Evolutionary conservation across 1,140 invertebrate genomes (phyloP), one percentile per base, ranked within the genome.

Genomic region (Drosophila albomicans): DNA sequence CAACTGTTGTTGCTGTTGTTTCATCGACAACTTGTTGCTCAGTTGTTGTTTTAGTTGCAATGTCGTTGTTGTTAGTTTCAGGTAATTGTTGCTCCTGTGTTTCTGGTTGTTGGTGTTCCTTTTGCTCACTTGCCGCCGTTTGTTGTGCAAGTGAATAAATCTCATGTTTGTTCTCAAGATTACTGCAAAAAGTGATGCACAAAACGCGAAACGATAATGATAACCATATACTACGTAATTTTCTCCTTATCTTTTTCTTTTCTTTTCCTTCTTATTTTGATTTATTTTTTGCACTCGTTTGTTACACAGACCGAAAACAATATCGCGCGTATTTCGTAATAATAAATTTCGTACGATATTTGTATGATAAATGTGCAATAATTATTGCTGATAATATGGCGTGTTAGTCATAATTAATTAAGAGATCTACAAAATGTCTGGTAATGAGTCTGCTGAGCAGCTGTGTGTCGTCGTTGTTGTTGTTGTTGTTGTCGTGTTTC

Each of bases 91-190:
- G 48, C 65, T 64, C 41, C 67, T 63, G 56, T 32, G 54, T 57
- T 73, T 87, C 63, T 70, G 81, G 46, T 69, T 64, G 51, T 58
- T 57, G 64, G 15, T 63, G 68, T 75, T 90, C 63, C 65, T 85
- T 76, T 86, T 87, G 70, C 77, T 92, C 82, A 82, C 82, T 91
- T 91, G 91, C 86, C 73, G 85, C 84, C 80, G 91, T 88, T 78
- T 92, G 89, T 94, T 97, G 96, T 92, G 95, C 95, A 92, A 95
- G 94, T 84, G 97, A 97, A 93, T 97, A 96, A 87, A 98, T 95
- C 93, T 97, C 96, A 95, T 97, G 94, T 94, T 96, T 94, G 93
- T 96, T 95, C 94, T 98, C 97, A 93, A 98, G 94, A 91, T 95
- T 96, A 95, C 97, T 98, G 95, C 75, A 95, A 95, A 81, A 93